Evolutionary conservation across 1,140 invertebrate species (phyloP).

Genomic region (Solenopsis fugax): DNA sequence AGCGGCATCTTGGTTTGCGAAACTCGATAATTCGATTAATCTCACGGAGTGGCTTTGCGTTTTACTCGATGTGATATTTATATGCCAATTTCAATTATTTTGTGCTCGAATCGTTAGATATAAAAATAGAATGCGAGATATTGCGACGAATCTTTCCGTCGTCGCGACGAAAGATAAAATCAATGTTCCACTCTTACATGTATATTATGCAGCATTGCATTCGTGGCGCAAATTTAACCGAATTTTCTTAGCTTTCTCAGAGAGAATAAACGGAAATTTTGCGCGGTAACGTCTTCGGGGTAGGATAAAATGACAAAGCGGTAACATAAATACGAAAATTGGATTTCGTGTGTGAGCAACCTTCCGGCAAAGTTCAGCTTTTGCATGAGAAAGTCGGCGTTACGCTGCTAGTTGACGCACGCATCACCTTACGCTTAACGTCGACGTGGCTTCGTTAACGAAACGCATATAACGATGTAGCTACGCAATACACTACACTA

Average conservation of each 20-base stretch:
- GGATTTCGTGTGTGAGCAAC: constrained; percentile 35
- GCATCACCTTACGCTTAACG: constrained; percentile 56
- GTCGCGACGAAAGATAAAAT: background rate
- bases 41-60: constrained; percentile 15
- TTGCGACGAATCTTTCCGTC: background rate
- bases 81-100: constrained; percentile 19
- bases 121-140: background rate
- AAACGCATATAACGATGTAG: constrained; percentile 38
- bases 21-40: constrained; percentile 76
- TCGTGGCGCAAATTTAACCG: constrained; percentile 32
- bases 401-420: constrained; percentile 45
- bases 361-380: constrained; percentile 60
- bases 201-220: background rate
- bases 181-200: background rate
- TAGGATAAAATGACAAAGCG: constrained; percentile 38
- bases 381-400: constrained; percentile 55
- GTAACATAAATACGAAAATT: constrained; percentile 40
- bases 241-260: background rate
- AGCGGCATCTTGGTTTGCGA: constrained; percentile 70
- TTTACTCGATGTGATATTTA: constrained; percentile 44
- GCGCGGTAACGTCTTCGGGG: background rate
- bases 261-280: constrained; percentile 35
- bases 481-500: background rate
- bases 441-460: constrained; percentile 50
- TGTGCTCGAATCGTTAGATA: background rate